Evolutionary conservation across 1,140 invertebrate genomes (phyloP).

Genomic region (Aphaenogaster floridana): DNA sequence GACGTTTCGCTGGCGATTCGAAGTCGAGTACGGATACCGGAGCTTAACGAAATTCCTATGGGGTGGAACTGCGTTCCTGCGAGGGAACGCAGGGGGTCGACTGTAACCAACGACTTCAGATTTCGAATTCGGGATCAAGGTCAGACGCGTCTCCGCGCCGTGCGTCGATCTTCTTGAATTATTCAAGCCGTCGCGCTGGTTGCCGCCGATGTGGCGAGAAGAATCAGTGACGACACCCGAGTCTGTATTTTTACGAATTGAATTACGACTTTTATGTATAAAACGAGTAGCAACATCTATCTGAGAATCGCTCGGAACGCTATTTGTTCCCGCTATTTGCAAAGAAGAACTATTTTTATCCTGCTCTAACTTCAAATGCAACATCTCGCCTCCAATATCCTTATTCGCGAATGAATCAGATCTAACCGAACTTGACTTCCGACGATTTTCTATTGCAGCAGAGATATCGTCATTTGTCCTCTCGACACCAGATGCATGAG

Average conservation of each 20-base stretch:
- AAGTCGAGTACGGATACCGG: conserved; percentile 27
- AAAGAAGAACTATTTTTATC: neutral
- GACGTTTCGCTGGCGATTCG: neutral
- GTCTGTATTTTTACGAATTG: neutral
- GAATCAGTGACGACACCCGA: neutral
- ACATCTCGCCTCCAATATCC: neutral
- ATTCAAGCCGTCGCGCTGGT: conserved; percentile 50
- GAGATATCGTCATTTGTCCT: conserved; percentile 1
- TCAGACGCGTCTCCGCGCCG: no score
- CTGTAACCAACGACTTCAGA: neutral
- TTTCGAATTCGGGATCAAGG: conserved; percentile 46
- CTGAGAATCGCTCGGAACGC: neutral
- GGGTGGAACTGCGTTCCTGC: neutral
- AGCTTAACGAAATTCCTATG: conserved; percentile 30
- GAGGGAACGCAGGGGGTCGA: neutral
- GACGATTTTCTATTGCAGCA: neutral
- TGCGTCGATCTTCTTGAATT: conserved; percentile 58
- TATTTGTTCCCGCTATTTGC: neutral
- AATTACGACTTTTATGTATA: neutral
- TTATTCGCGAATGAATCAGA: neutral
- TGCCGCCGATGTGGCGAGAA: neutral
- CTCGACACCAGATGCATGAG: neutral
- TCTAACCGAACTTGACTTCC: neutral
- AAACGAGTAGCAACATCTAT: neutral
- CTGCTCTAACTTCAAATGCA: neutral